phyloP scores from a whole-genome alignment of 2,888 invertebrate genomes.

The Lasius fuliginosus region DNA sequence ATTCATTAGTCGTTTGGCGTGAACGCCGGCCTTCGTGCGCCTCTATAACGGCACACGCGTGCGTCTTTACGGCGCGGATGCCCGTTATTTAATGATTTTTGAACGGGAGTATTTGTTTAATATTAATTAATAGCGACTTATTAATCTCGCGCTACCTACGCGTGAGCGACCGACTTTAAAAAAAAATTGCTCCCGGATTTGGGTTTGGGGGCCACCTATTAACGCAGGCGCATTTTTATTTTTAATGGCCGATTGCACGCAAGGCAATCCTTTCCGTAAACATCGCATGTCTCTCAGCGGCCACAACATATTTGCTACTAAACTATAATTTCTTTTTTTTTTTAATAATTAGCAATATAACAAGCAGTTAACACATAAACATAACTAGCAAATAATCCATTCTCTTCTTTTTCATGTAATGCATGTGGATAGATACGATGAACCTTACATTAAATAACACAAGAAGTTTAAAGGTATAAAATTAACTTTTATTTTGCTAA shows the following conservation, averaged over 20 bases:
- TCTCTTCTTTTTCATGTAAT: conserved; percentile 1
- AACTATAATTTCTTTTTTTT: neutral
- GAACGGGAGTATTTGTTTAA: conserved; percentile 30
- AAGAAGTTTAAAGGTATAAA: neutral
- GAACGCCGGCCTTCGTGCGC: conserved; percentile 27
- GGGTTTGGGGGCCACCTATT: conserved; percentile 36
- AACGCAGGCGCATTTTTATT: conserved; percentile 23
- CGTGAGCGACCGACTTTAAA: conserved; percentile 14
- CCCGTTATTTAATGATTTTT: conserved; percentile 47
- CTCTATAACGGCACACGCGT: conserved; percentile 32
- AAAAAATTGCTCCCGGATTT: conserved; percentile 42
- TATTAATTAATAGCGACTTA: conserved; percentile 51
- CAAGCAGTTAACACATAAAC: neutral
- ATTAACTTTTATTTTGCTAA: neutral
- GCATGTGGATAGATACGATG: neutral
- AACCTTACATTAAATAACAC: neutral
- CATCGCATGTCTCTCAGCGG: conserved; percentile 11
- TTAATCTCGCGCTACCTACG: conserved; percentile 27
- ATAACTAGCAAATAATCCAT: neutral
- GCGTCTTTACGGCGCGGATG: conserved; percentile 13
- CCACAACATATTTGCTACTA: neutral
- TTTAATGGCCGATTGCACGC: conserved; percentile 31
- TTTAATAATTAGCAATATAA: neutral
- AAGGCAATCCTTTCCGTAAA: conserved; percentile 14
- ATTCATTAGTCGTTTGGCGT: conserved; percentile 49